Percentiles rank a stretch among this genome's conserved stretches.
Evolutionary conservation across 92 coral and sea anemone genomes (phyloP).

Genomic region (Siderastrea radians): DNA sequence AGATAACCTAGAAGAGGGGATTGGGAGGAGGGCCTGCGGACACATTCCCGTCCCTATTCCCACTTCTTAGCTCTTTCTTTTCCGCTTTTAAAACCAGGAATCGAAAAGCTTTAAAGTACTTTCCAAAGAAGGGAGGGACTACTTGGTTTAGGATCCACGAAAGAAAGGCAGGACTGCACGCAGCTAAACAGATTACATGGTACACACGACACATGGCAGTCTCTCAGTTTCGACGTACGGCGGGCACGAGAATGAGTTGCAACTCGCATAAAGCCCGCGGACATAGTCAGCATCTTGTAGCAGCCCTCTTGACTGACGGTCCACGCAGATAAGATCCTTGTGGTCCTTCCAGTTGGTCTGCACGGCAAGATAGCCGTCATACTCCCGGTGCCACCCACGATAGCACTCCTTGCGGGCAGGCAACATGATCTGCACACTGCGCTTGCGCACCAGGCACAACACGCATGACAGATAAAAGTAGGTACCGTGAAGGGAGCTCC

Average conservation of each 20-base stretch:
- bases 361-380: slow-evolving; percentile 86
- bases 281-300: slow-evolving; percentile 77
- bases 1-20: no score
- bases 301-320: slow-evolving; percentile 73
- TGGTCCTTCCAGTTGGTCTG: slow-evolving; percentile 77
- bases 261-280: slow-evolving; percentile 75
- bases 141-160: background rate
- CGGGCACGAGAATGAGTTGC: slow-evolving; percentile 82
- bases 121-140: background rate
- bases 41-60: no score
- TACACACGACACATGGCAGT: slow-evolving; percentile 90
- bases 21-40: no score
- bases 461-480: slow-evolving; percentile 79
- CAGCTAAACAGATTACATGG: slow-evolving; percentile 51
- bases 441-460: slow-evolving; percentile 73
- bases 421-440: slow-evolving; percentile 80
- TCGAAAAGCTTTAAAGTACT: background rate
- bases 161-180: background rate
- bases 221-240: slow-evolving; percentile 85
- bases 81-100: no score
- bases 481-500: slow-evolving; percentile 65
- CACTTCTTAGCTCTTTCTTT: no score
- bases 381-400: slow-evolving; percentile 87
- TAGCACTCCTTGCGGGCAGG: slow-evolving; percentile 92
- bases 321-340: slow-evolving; percentile 85